Conservation (phyloP, 2,888 invertebrate species). For the Agrilus cyanescens region DNA sequence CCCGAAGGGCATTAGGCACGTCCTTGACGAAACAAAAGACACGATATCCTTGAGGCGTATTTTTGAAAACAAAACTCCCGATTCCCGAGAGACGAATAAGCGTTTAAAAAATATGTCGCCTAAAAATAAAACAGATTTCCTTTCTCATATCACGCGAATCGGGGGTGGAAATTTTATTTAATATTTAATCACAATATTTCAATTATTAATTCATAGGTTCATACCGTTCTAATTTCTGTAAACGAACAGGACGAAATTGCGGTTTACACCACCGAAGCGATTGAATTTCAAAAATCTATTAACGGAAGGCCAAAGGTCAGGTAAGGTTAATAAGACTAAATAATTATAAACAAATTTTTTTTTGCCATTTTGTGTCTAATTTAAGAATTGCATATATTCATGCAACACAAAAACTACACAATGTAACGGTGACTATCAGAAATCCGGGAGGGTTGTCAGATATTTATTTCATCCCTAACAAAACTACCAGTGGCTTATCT, state of each 20-base stretch:
- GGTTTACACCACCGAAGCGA: conserved; percentile 44
- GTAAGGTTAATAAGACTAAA: conserved; percentile 28
- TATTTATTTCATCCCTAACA: conserved; percentile 42
- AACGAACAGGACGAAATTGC: conserved; percentile 36
- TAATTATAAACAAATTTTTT: background rate
- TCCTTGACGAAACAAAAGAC: too few species aligned
- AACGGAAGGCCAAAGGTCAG: conserved; percentile 51
- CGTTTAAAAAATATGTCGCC: too few species aligned
- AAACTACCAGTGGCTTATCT: conserved; percentile 37
- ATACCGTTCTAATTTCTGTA: conserved; percentile 33
- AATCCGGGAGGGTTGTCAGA: conserved; percentile 35
- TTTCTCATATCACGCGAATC: too few species aligned
- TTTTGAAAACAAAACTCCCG: too few species aligned
- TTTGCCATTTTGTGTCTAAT: background rate
- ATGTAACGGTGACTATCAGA: conserved; percentile 30
- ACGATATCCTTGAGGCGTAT: too few species aligned
- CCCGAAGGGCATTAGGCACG: too few species aligned
- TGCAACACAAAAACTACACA: conserved; percentile 22
- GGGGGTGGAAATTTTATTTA: too few species aligned
- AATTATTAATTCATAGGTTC: conserved; percentile 23
- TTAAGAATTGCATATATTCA: conserved; percentile 31
- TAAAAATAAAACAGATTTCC: too few species aligned
- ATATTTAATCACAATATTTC: too few species aligned
- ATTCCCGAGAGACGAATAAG: too few species aligned
- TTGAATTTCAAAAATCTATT: conserved; percentile 45